These are phyloP conservation scores for Dinocampus coccinellae DNA, from an alignment of 2,888 invertebrate genomes.

Conservation along the genomic window DNA sequence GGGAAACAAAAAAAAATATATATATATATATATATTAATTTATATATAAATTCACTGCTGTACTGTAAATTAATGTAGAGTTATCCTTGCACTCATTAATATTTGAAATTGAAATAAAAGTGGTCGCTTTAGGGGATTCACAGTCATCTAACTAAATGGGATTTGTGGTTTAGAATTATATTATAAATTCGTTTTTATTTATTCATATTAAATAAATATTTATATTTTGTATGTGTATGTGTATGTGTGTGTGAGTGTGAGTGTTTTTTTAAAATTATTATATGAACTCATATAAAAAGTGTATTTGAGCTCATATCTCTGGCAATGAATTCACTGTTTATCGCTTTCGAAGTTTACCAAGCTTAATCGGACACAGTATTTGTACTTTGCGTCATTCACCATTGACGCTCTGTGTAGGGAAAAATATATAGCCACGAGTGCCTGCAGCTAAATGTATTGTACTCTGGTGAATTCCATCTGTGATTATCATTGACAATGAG, in stretches of 20 bases:
- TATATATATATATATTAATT: too few species aligned
- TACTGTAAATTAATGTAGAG: slow-evolving; percentile 4
- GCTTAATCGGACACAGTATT: slow-evolving; percentile 27
- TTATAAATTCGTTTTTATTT: background rate
- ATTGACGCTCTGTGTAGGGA: background rate
- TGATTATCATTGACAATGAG: too few species aligned
- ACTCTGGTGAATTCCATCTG: too few species aligned
- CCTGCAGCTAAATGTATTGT: slow-evolving; percentile 14
- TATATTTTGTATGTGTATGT: too few species aligned
- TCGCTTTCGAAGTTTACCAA: too few species aligned
- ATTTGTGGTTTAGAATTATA: background rate
- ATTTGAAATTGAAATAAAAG: slow-evolving; percentile 15
- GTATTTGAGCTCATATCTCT: background rate
- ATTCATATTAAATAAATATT: too few species aligned
- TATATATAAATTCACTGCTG: slow-evolving; percentile 7
- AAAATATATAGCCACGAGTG: background rate
- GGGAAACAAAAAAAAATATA: too few species aligned
- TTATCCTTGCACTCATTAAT: slow-evolving; percentile 13
- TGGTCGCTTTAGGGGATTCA: background rate
- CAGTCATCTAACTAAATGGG: background rate
- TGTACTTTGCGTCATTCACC: slow-evolving; percentile 26
- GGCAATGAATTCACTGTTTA: too few species aligned
- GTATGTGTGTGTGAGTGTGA: too few species aligned
- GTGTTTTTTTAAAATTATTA: too few species aligned
- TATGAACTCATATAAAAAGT: background rate